phyloP scores from a whole-genome alignment of 2,113 vertebrate species.

The Nycticorax nycticorax region DNA sequence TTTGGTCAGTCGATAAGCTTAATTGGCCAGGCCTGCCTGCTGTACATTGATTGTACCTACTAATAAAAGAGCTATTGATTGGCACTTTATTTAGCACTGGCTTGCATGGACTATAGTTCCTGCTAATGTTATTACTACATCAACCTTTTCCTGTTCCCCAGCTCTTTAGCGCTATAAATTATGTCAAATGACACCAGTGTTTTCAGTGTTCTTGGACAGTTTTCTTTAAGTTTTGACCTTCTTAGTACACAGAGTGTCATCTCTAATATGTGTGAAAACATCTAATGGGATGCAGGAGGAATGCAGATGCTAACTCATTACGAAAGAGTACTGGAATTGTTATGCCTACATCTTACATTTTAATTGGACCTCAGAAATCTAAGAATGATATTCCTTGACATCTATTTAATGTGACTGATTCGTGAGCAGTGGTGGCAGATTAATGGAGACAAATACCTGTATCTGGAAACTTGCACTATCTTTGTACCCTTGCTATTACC shows the following conservation, averaged over 20 bases:
- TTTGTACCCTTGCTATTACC: background rate
- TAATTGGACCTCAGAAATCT: conserved; percentile 37
- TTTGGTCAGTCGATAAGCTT: conserved; percentile 80
- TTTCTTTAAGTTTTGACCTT: conserved; percentile 20
- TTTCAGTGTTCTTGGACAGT: background rate
- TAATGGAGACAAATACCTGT: background rate
- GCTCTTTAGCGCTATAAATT: conserved; percentile 80
- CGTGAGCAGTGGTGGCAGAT: background rate
- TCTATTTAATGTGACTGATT: conserved; percentile 12
- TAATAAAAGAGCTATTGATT: conserved; percentile 89
- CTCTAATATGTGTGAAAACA: background rate
- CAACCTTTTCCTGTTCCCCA: conserved; percentile 82
- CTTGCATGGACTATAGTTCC: conserved; percentile 74
- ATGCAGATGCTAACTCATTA: background rate
- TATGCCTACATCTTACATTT: conserved; percentile 5
- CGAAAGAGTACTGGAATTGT: background rate
- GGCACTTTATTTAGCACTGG: conserved; percentile 82
- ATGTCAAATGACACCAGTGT: conserved; percentile 63
- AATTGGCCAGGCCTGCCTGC: conserved; percentile 86
- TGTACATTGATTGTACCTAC: conserved; percentile 85
- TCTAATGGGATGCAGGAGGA: background rate
- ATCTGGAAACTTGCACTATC: background rate
- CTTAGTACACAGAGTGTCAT: background rate
- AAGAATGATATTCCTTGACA: background rate
- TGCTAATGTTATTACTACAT: conserved; percentile 81